Base-by-base conservation (phyloP, 2,113 vertebrate species). In the Ardeotis arabs region DNA sequence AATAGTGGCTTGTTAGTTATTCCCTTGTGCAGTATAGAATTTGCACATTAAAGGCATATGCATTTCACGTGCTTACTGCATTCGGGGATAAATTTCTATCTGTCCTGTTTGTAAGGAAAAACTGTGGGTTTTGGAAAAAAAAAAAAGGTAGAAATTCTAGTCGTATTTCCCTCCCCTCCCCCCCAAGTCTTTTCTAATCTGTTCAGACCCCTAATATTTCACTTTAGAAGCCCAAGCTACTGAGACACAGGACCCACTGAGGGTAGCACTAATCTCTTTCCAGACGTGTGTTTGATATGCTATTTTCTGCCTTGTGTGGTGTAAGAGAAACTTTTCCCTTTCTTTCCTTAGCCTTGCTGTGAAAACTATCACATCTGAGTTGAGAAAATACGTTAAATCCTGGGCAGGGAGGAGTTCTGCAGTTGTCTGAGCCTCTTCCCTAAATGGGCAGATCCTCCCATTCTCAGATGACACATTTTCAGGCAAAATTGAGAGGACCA, bases 11-110 rank as follows among this genome's bases (percentile, higher is more conserved):
- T 67, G 64, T 93, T 96, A 97, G 88, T 77, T 93, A 80, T 53
- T 97, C 94, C 93, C 93, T 80, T 87, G 93, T 92, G 95, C 70
- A 74, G 90, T 87, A 72, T 91, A 85, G 94, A 90, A 96, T 96
- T 97, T 96, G 77, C 91, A 96, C 80, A 83, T 96, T 94, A 96
- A 93, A 96, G 94, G 74, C 93, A 95, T 83, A 64, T 94, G 87
- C n/a, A 69, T 97, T 98, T 97, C 96, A 94, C 84, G 95, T 93
- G 52, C 90, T 76, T 67, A 59, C 62, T 90, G n/a, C 62, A 88
- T 90, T 79, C 10, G 22, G 75, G 94, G 90, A 97, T 94, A 97
- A 92, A 96, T 95, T 96, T 97, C 88, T 73, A 95, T 31, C 84
- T 22, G 27, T 80, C 80, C 72, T 94, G 62, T 89, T 96, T 90